These are phyloP conservation scores for Saccostrea echinata DNA, from an alignment of 1,140 invertebrate species.

Conservation along the genomic window DNA sequence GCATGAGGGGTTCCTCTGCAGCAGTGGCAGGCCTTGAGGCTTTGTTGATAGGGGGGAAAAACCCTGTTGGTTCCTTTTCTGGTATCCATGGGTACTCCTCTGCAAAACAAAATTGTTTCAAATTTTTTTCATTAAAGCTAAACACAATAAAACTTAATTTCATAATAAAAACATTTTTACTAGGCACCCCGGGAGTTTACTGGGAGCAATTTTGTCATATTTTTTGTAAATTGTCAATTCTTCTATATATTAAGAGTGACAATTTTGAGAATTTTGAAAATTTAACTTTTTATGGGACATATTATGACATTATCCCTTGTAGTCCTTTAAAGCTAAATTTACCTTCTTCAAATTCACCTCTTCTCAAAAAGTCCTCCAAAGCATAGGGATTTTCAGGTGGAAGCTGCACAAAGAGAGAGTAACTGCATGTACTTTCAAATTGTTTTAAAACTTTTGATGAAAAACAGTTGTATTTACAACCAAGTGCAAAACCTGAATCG, in stretches of 20 bases:
- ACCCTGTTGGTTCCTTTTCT: conserved; percentile 72
- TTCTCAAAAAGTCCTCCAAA: conserved; percentile 40
- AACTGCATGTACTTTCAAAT: not conserved
- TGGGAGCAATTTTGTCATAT: too few species aligned
- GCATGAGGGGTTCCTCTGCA: conserved; percentile 59
- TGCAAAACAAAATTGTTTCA: conserved; percentile 49
- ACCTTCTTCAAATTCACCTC: conserved; percentile 50
- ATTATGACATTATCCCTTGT: too few species aligned
- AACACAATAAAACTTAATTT: not conserved
- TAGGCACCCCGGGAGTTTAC: too few species aligned
- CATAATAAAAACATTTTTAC: not conserved
- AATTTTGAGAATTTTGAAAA: too few species aligned
- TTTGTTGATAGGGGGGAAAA: conserved; percentile 70
- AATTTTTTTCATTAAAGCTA: not conserved
- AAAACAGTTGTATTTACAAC: too few species aligned
- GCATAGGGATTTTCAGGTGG: conserved; percentile 49
- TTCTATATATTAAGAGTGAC: too few species aligned
- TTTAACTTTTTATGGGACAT: too few species aligned
- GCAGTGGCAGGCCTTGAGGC: conserved; percentile 31
- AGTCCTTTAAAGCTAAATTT: not conserved
- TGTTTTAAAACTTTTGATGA: not conserved
- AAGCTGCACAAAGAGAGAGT: conserved; percentile 41
- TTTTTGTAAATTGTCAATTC: too few species aligned
- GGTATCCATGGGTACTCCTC: conserved; percentile 63
- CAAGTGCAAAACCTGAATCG: too few species aligned